phyloP scores from a whole-genome alignment of 1,140 invertebrate genomes.

The Venturia canescens region DNA sequence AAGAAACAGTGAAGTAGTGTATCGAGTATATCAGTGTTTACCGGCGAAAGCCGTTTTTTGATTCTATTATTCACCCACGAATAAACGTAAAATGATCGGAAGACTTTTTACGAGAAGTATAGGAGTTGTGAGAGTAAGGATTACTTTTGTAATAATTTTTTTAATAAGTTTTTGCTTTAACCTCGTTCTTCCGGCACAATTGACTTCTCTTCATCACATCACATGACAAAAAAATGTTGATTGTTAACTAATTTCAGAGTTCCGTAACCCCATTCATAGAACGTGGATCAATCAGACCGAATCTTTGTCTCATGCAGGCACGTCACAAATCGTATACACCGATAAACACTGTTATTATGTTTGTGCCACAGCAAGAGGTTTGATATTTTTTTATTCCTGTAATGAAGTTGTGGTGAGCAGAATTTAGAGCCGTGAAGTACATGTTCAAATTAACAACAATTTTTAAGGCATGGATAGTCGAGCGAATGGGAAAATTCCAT shows the following conservation, averaged over 20 bases:
- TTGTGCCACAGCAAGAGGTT: constrained; percentile 99
- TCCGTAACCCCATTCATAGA: constrained; percentile 56
- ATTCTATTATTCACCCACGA: no score
- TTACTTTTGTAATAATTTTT: not conserved
- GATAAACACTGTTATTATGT: constrained; percentile 95
- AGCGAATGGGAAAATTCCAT: constrained; percentile 98
- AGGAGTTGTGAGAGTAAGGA: constrained; percentile 59
- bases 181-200: not conserved
- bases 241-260: constrained; percentile 56
- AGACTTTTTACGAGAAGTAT: constrained; percentile 56
- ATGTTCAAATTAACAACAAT: constrained; percentile 16
- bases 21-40: no score
- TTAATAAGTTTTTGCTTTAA: not conserved
- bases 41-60: no score
- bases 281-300: constrained; percentile 48
- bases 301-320: constrained; percentile 63
- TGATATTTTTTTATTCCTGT: constrained; percentile 19
- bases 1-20: no score
- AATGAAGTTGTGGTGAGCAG: no score
- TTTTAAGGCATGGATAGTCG: constrained; percentile 95
- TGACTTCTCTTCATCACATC: not conserved
- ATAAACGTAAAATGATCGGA: constrained; percentile 42
- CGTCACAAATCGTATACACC: constrained; percentile 84
- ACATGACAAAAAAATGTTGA: constrained; percentile 11
- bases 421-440: no score